Evolutionary conservation across 2,113 vertebrate species (phyloP).

Genomic region (Tonatia bakeri): DNA sequence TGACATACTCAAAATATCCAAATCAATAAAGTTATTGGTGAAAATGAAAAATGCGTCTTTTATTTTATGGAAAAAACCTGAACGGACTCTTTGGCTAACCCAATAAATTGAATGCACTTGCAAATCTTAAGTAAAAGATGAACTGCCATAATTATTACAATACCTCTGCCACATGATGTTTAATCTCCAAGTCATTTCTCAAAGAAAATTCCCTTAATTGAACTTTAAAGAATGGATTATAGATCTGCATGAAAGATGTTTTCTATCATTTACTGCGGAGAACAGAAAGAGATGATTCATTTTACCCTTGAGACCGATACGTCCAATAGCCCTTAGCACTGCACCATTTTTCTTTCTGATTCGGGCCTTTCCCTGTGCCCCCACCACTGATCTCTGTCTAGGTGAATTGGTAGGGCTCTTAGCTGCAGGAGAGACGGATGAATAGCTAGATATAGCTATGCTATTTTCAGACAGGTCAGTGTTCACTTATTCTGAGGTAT

Average conservation of each 20-base stretch:
- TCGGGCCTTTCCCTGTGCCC: neutral
- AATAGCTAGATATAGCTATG: neutral
- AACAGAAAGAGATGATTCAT: neutral
- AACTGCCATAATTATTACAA: neutral
- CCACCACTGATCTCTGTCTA: neutral
- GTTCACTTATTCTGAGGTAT: neutral
- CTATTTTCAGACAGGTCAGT: constrained; percentile 17
- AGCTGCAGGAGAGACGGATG: neutral
- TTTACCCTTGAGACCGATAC: neutral
- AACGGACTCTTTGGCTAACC: too few relatives aligned
- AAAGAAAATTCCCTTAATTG: constrained; percentile 3
- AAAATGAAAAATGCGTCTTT: too few relatives aligned
- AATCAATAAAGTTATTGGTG: too few relatives aligned
- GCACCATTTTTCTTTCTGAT: neutral
- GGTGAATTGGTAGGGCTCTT: neutral
- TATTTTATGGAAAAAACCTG: too few relatives aligned
- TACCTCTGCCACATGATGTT: neutral
- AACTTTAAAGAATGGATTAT: neutral
- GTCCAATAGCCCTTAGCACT: neutral
- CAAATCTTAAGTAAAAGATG: neutral
- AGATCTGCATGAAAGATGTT: neutral
- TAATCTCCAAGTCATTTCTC: neutral
- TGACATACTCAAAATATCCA: too few relatives aligned
- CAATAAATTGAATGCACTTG: neutral
- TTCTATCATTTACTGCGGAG: neutral